Evolutionary conservation across 2,797 vertebrate genomes (phyloP).

Genomic region (Hippocampus kuda): DNA sequence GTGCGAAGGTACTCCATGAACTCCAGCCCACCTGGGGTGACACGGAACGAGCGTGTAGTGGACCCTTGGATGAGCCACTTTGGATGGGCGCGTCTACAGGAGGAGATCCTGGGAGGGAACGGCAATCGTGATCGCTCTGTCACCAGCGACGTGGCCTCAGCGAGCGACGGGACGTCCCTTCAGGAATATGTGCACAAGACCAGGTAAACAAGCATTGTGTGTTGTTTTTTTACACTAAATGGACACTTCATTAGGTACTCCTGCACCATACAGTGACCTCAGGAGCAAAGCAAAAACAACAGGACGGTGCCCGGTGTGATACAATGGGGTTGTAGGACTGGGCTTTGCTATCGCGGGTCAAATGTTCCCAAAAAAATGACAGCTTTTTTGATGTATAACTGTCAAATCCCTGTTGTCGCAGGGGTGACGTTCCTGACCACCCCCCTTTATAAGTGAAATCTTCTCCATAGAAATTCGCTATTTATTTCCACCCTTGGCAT

Average conservation of each 20-base stretch:
- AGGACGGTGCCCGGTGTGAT: background rate
- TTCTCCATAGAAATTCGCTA: too few relatives aligned
- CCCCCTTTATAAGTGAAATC: too few relatives aligned
- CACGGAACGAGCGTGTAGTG: slow-evolving; percentile 36
- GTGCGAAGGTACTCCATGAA: slow-evolving; percentile 79
- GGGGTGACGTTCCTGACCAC: too few relatives aligned
- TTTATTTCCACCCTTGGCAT: too few relatives aligned
- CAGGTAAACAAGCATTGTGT: slow-evolving; percentile 60
- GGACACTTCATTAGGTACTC: background rate
- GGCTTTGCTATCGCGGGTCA: too few relatives aligned
- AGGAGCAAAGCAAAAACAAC: background rate
- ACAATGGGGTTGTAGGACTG: too few relatives aligned
- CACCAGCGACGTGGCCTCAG: slow-evolving; percentile 30
- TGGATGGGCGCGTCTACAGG: slow-evolving; percentile 41
- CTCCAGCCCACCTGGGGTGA: slow-evolving; percentile 46
- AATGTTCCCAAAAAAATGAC: too few relatives aligned
- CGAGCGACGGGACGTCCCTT: slow-evolving; percentile 59
- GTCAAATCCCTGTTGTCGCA: too few relatives aligned
- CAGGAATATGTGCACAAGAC: slow-evolving; percentile 69
- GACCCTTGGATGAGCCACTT: slow-evolving; percentile 23
- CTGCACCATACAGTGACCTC: background rate
- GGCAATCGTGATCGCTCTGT: slow-evolving; percentile 23
- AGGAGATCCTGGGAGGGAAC: slow-evolving; percentile 26
- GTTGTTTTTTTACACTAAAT: background rate
- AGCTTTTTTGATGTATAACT: too few relatives aligned